Evolutionary conservation across 1,140 invertebrate species (phyloP), one percentile per base, ranked within the genome.

Genomic region (Octopus sinensis): DNA sequence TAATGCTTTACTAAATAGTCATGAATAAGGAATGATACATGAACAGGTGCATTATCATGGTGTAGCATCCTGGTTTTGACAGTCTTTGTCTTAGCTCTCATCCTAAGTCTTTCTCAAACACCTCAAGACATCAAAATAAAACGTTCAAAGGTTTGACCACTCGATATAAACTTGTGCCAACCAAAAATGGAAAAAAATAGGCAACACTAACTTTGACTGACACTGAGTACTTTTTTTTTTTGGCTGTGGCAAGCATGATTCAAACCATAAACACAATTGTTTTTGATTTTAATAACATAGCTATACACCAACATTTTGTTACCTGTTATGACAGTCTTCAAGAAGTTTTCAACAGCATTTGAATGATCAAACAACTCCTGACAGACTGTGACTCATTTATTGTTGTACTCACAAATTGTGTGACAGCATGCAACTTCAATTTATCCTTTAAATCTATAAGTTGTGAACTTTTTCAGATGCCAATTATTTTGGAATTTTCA

Each of bases 31-130:
- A 68, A n/a, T 68, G 62, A 68, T 3, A 13, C 62, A 13, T 68
- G 62, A 68, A n/a, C 62, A 68, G 62, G 62, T 68, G 62, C 62
- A n/a, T 68, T 68, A n/a, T 68, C n/a, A n/a, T 68, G 62, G 62
- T n/a, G n/a, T n/a, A 68, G 62, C 62, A 68, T 68, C 62, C 62
- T 2, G 62, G 62, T 68, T 68, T 68, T 68, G 62, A 13, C n/a
- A 13, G 12, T 68, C 62, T 3, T 13, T 68, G 62, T n/a, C 62
- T 68, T n/a, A 68, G 1, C 12, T n/a, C 62, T 12, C 62, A 1
- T 68, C 62, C 62, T 68, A 1, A 13, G 62, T n/a, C 62, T 68
- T n/a, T 68, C 62, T 68, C 62, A 68, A 68, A 12, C 62, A n/a
- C 62, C 62, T 68, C 62, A 68, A n/a, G 62, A 68, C 62, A 68